Conservation (phyloP, 2,797 vertebrate genomes). For the Pachyuromys duprasi region DNA sequence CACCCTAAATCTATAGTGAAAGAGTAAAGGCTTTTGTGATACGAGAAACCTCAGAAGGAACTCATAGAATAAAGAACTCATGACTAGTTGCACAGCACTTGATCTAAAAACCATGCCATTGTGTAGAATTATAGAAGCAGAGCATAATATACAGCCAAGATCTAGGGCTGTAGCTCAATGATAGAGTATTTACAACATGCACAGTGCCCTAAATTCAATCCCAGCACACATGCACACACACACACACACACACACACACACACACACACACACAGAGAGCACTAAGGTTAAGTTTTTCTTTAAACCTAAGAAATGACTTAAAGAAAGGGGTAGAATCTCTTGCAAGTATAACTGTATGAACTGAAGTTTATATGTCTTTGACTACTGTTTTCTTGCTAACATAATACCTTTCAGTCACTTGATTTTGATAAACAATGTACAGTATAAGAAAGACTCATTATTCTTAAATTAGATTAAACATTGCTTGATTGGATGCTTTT, state of each 20-base stretch:
- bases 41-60: neutral
- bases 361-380: neutral
- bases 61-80: neutral
- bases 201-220: neutral
- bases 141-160: neutral
- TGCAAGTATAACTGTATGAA: neutral
- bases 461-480: slow-evolving; percentile 43
- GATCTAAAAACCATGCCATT: neutral
- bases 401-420: neutral
- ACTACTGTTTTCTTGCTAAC: neutral
- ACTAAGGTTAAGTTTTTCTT: neutral
- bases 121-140: neutral
- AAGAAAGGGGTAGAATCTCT: neutral
- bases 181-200: neutral
- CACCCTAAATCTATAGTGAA: neutral
- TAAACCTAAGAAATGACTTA: neutral
- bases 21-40: neutral
- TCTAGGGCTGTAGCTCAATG: neutral
- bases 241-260: neutral
- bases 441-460: neutral
- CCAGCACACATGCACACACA: neutral
- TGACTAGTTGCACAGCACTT: neutral
- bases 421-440: slow-evolving; percentile 39
- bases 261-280: too few species aligned
- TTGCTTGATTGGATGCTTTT: slow-evolving; percentile 36